Percentiles rank a stretch among this genome's conserved stretches.
phyloP scores from a whole-genome alignment of 2,113 vertebrate genomes.

The Chloropsis cyanopogon region DNA sequence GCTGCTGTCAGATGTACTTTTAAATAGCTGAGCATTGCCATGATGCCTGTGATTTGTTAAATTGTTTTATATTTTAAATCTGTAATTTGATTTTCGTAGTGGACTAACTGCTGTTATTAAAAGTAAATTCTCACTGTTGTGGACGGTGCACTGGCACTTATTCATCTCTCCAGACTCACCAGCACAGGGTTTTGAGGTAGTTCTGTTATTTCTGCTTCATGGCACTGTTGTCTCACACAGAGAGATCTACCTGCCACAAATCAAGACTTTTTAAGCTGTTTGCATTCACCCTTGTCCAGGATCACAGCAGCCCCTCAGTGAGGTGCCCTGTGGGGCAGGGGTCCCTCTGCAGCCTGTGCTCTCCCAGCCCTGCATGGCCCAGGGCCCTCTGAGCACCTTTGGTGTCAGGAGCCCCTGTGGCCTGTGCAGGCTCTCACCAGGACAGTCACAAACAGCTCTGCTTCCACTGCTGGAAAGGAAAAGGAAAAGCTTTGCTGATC shows the following conservation, averaged over 20 bases:
- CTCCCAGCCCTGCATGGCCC: not conserved
- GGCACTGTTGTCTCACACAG: not conserved
- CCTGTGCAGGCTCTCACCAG: not conserved
- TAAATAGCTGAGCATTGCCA: not conserved
- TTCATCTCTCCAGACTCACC: not conserved
- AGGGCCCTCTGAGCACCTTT: not conserved
- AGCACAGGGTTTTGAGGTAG: not conserved
- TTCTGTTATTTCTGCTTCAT: not conserved
- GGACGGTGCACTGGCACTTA: not conserved
- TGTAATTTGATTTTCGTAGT: not conserved
- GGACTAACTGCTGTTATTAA: conserved; percentile 12
- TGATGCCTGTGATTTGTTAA: not conserved
- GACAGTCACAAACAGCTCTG: not conserved
- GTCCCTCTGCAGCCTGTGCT: not conserved
- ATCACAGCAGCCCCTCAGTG: not conserved
- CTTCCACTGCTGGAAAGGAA: not conserved
- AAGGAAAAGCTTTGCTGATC: not conserved
- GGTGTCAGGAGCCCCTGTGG: not conserved
- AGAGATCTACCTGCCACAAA: not conserved
- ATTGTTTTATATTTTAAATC: not conserved
- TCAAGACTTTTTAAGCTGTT: not conserved
- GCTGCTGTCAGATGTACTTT: not conserved
- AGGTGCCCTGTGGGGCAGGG: not conserved
- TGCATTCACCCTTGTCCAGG: not conserved
- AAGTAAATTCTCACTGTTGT: not conserved